phyloP scores from a whole-genome alignment of 2,113 vertebrate genomes.

The Trematomus loennbergii region DNA sequence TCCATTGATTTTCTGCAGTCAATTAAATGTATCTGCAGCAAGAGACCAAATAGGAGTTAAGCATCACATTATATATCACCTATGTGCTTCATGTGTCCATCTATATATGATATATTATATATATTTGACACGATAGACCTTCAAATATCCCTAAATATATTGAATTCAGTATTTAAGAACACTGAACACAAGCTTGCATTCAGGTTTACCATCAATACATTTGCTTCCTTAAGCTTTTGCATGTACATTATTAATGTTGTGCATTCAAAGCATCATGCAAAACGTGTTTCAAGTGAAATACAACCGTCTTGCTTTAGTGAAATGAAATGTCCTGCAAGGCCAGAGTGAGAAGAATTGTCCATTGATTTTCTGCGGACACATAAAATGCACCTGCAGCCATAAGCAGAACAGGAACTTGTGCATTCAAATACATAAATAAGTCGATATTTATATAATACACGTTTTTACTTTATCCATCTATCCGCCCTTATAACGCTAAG shows the following conservation, averaged over 20 bases:
- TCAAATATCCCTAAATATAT: background rate
- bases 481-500: constrained; percentile 49
- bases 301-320: background rate
- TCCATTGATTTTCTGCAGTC: constrained; percentile 3
- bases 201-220: background rate
- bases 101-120: too few species aligned
- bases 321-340: constrained; percentile 12
- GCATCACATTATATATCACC: background rate
- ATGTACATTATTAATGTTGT: background rate
- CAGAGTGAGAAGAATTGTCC: background rate
- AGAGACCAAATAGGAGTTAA: background rate
- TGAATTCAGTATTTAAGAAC: background rate
- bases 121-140: background rate
- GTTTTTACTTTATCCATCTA: constrained; percentile 36
- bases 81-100: too few species aligned
- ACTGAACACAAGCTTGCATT: background rate
- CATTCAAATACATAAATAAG: background rate
- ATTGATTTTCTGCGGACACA: constrained; percentile 5
- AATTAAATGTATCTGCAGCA: constrained; percentile 1
- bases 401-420: background rate
- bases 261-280: background rate
- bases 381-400: background rate
- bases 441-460: background rate
- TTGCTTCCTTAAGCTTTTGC: background rate
- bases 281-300: background rate